Conservation (phyloP, 2,797 vertebrate species). For the Manis crassicaudata region DNA sequence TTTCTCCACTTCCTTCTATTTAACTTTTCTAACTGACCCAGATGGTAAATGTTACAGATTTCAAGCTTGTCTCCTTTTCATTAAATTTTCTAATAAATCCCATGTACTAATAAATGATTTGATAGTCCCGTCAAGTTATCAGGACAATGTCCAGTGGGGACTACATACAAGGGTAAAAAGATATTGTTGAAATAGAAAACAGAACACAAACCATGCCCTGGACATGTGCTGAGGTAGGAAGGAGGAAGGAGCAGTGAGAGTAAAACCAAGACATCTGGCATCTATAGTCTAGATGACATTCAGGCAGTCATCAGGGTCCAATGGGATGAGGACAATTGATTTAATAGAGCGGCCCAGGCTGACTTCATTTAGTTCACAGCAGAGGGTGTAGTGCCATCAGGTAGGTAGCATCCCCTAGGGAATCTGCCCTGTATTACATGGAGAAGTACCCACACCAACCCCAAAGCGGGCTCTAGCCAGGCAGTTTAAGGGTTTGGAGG, state of each 20-base stretch:
- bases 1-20: background rate
- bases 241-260: background rate
- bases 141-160: background rate
- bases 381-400: background rate
- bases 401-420: too few species aligned
- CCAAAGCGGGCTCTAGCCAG: accelerated
- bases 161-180: background rate
- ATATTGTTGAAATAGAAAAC: background rate
- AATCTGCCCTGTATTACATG: background rate
- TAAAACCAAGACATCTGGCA: background rate
- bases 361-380: background rate
- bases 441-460: background rate
- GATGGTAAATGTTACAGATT: background rate
- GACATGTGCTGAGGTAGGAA: background rate
- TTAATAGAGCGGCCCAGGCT: background rate
- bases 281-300: background rate
- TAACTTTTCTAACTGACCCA: background rate
- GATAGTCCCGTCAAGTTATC: background rate
- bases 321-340: accelerated
- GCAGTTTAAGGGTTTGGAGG: background rate
- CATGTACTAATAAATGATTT: background rate
- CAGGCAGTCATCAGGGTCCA: background rate
- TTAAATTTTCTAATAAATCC: background rate
- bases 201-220: background rate
- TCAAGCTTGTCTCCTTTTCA: background rate